Base-by-base conservation (phyloP, 1,140 invertebrate species). In the Heliothis subflexa region DNA sequence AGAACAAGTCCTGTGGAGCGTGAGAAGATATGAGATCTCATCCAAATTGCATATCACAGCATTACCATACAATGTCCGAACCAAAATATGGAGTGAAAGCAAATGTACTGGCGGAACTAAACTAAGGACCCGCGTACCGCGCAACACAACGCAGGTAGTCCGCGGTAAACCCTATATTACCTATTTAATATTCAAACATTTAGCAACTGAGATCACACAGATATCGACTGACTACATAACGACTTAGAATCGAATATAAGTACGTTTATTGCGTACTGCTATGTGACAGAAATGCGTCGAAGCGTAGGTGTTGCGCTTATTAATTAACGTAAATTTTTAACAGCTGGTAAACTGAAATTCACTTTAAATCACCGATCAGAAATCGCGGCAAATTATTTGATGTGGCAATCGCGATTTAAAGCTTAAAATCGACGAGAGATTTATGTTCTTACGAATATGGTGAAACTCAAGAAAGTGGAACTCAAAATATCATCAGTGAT, bases 21-120 rank as follows among this genome's bases (percentile, higher is more conserved):
- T 82, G 81, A 82, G 81, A 82, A 82, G 52, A 77, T 77, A 70
- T 74, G 47, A 66, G 74, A 73, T 79, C 59, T 79, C 73, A 72
- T 77, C 78, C 75, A 80, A 78, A 74, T 78, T 82, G 78, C 78
- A 79, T 77, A 73, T 78, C 45, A 54, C 11, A 77, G 75, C 47
- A 79, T 82, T 82, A 79, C 81, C 81, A 82, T 79, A 82, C 81
- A 82, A 82, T 79, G 61, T 81, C 52, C 80, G 47, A 76, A 11
- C 40, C 55, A 18, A 73, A 82, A 82, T 79, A 73, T 66, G 74
- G 75, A 78, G 78, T 82, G 81, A 82, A 79, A 82, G 81, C 78
- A 78, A 71, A 74, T 62, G 64, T 68, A 50, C 33, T 70, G 45
- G 64, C 64, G 64, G 64, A 68, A 52, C 64, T 47, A 40, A 52